Evolutionary conservation across 92 coral and sea anemone species (phyloP), one percentile per base, ranked within the genome.

Genomic region (Zoanthus gigantus): DNA sequence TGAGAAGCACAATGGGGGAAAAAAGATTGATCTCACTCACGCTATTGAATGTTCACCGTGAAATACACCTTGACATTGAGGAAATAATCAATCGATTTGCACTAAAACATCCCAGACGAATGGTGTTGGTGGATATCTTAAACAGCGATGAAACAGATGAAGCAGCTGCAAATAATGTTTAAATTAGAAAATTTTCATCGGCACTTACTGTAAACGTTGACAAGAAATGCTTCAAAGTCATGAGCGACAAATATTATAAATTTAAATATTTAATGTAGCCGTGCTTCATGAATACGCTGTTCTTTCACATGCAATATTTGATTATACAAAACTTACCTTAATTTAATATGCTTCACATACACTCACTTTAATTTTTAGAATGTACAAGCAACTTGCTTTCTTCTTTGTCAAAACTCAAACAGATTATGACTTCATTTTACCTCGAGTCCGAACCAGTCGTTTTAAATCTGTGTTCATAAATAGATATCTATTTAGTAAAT

Each of bases 1-100:
- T 77, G 32, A 45, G 82, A 77, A 77, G 82, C 82, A 47, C 82
- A 0, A 77, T 77, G 82, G 82, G 65, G 23, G 28, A 47, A 58
- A 45, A 77, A 48, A 45, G 82, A 45, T 77, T 77, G 42, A 52
- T 7, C n/a, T 77, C 82, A 37, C 82, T 77, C 17, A 63, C 82
- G 17, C 82, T 45, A 29, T 29, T 77, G n/a, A 77, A 77, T 48
- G 82, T 77, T 77, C 82, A 77, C 46, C 82, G 82, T 23, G 82
- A 77, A 45, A 58, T 77, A 12, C 23, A 29, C 23, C 63, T 77
- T 15, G 82, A 77, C 82, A 77, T 77, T 30, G 82, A 77, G 23
- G 42, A 77, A 11, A 58, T 77, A 37, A 77, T 77, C 23, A 18
- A 77, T 48, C 82, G 82, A 28, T 77, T 77, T 77, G 82, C 82